Percentiles rank a stretch among this genome's conserved stretches.
Evolutionary conservation across 2,113 vertebrate species (phyloP).

Genomic region (Odontophorus gujanensis): DNA sequence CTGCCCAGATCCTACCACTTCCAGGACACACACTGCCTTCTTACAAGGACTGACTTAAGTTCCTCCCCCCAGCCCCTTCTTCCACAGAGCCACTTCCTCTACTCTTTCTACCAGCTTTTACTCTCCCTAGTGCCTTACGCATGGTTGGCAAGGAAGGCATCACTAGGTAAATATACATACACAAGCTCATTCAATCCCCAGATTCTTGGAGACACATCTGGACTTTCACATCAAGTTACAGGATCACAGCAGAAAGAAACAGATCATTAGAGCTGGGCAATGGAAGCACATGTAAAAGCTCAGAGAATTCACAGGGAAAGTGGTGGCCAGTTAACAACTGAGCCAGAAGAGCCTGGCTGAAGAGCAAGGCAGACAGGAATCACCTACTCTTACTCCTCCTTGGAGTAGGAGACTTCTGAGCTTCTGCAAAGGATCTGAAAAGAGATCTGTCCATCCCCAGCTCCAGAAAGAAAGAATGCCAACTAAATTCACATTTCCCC

Average conservation of each 20-base stretch:
- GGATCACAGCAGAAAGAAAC: background rate
- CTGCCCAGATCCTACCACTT: background rate
- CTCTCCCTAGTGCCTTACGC: background rate
- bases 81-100: background rate
- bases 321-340: background rate
- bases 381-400: background rate
- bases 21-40: background rate
- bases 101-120: background rate
- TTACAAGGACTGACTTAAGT: background rate
- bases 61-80: background rate
- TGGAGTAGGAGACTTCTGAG: background rate
- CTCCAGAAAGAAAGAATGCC: background rate
- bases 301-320: background rate
- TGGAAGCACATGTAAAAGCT: fast-evolving
- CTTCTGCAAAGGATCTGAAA: background rate
- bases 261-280: background rate
- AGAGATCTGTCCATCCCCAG: background rate
- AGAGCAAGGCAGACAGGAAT: background rate
- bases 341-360: background rate
- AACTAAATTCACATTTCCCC: background rate
- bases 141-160: background rate
- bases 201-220: background rate
- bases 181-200: background rate
- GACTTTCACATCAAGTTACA: background rate
- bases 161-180: background rate